These are phyloP conservation scores for Sclerurus mexicanus DNA, from an alignment of 2,113 vertebrate species.

Conservation along the genomic window DNA sequence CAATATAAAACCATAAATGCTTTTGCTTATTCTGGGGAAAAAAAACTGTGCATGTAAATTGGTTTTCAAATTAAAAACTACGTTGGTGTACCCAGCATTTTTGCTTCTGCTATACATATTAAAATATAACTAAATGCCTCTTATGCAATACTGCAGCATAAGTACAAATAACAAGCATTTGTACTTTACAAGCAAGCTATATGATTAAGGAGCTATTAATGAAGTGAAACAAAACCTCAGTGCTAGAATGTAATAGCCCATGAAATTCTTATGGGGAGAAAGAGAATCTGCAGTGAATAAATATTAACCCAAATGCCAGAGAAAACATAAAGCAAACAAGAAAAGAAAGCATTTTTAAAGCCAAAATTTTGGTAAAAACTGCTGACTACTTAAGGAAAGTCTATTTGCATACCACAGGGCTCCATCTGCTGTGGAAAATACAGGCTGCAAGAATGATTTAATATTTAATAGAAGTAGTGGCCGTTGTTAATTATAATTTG, in stretches of 20 bases:
- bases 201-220: constrained; percentile 88
- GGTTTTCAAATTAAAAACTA: constrained; percentile 81
- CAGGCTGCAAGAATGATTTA: constrained; percentile 95
- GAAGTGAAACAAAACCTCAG: constrained; percentile 84
- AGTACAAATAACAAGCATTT: constrained; percentile 78
- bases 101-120: constrained; percentile 71
- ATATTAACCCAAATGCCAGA: constrained; percentile 84
- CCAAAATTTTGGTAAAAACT: constrained; percentile 82
- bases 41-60: constrained; percentile 67
- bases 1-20: constrained; percentile 76
- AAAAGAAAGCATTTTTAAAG: constrained; percentile 74
- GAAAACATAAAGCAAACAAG: constrained; percentile 80
- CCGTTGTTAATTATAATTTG: constrained; percentile 98
- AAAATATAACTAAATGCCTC: constrained; percentile 72
- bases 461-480: constrained; percentile 98
- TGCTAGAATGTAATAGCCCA: constrained; percentile 79
- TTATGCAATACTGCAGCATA: constrained; percentile 75
- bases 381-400: constrained; percentile 85
- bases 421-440: constrained; percentile 92
- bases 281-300: constrained; percentile 86
- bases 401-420: constrained; percentile 93
- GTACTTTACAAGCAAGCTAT: constrained; percentile 76
- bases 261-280: constrained; percentile 83
- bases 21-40: constrained; percentile 71
- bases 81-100: constrained; percentile 52